Percentiles rank a stretch among this genome's conserved stretches.
phyloP scores from a whole-genome alignment of 2,797 vertebrate species.

The Pseudocheirus occidentalis region DNA sequence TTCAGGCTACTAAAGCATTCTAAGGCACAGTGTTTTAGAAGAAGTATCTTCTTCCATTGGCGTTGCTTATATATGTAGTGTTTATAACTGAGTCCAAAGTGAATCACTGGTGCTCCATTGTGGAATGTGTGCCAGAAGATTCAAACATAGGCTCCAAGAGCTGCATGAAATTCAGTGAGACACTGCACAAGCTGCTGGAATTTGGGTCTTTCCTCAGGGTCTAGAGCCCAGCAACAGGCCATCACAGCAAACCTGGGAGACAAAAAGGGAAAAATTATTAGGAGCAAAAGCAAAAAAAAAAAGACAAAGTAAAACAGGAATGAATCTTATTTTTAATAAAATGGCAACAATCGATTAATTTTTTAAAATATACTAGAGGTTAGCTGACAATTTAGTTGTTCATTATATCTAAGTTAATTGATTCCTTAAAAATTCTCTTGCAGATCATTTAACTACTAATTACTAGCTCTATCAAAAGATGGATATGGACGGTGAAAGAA shows the following conservation, averaged over 20 bases:
- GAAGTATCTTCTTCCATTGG: slow-evolving; percentile 82
- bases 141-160: slow-evolving; percentile 97
- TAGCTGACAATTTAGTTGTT: not conserved
- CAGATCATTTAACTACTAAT: not conserved
- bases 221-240: slow-evolving; percentile 99
- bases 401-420: not conserved
- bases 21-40: slow-evolving; percentile 91
- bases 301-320: not conserved
- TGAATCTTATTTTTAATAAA: slow-evolving; percentile 2
- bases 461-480: slow-evolving; percentile 9
- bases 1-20: slow-evolving; percentile 84
- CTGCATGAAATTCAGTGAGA: slow-evolving; percentile 98
- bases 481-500: not conserved
- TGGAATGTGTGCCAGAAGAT: not conserved
- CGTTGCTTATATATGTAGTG: slow-evolving; percentile 73
- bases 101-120: slow-evolving; percentile 41
- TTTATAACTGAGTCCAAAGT: slow-evolving; percentile 62
- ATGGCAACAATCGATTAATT: not conserved
- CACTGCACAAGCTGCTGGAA: slow-evolving; percentile 99
- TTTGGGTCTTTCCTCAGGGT: slow-evolving; percentile 98
- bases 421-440: not conserved
- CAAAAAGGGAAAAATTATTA: not conserved
- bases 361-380: not conserved
- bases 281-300: not conserved
- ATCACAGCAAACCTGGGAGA: slow-evolving; percentile 95